These are phyloP conservation scores for Eospalax fontanierii DNA, from an alignment of 2,797 vertebrate species.

Conservation along the genomic window DNA sequence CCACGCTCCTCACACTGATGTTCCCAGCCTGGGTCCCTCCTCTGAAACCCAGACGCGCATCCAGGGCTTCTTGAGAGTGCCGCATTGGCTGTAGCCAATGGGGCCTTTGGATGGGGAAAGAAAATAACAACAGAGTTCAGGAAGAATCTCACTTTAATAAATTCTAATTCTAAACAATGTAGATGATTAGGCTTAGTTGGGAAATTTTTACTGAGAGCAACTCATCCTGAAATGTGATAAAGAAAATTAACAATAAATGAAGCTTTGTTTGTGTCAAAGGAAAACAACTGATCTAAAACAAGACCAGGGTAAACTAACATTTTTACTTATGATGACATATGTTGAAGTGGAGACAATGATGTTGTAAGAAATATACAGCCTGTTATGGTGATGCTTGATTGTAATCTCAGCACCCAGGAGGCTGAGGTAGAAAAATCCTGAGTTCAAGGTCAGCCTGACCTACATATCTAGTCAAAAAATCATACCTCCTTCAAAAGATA, in stretches of 20 bases:
- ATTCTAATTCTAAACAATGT: neutral
- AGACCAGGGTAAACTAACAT: neutral
- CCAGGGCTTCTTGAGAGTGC: neutral
- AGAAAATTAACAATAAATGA: conserved; percentile 23
- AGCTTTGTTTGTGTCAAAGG: neutral
- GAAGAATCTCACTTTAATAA: conserved; percentile 18
- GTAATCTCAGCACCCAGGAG: neutral
- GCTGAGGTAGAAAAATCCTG: neutral
- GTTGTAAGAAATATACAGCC: neutral
- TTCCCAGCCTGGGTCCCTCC: neutral
- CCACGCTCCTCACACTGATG: neutral
- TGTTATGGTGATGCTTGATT: neutral
- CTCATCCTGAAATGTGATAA: neutral
- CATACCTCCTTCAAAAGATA: neutral
- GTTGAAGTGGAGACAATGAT: neutral
- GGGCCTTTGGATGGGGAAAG: neutral
- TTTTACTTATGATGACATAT: neutral
- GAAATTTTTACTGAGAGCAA: neutral
- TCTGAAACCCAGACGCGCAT: neutral
- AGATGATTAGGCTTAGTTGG: neutral
- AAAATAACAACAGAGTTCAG: neutral
- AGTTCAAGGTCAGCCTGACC: neutral
- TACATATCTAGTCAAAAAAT: neutral
- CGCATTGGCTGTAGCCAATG: no score
- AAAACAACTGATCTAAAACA: neutral